Conservation (phyloP, 2,888 invertebrate genomes). For the Eucera pruinosa region DNA sequence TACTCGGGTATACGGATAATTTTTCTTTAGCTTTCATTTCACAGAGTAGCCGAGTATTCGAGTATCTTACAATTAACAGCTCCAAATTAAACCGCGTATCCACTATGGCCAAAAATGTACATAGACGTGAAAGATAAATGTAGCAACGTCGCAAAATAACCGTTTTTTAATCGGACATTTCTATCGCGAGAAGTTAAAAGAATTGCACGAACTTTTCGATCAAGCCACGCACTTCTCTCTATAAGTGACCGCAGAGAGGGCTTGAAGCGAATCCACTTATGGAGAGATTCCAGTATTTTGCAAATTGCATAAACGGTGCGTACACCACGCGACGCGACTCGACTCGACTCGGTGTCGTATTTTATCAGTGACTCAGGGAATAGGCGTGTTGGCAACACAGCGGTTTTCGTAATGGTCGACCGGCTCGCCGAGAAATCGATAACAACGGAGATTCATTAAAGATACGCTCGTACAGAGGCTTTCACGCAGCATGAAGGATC, state of each 20-base stretch:
- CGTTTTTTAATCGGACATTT: too few species aligned
- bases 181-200: background rate
- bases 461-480: constrained; percentile 52
- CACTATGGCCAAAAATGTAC: too few species aligned
- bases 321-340: constrained; percentile 8
- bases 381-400: constrained; percentile 2
- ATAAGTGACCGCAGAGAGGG: too few species aligned
- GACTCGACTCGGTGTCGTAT: constrained; percentile 15
- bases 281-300: background rate
- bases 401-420: constrained; percentile 34
- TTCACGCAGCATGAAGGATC: constrained; percentile 59
- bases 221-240: too few species aligned
- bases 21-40: too few species aligned
- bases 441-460: constrained; percentile 66
- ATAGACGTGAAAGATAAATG: too few species aligned
- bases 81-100: too few species aligned
- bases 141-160: too few species aligned
- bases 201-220: too few species aligned
- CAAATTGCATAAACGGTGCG: constrained; percentile 23
- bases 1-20: too few species aligned
- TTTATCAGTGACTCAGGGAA: constrained; percentile 11
- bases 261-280: background rate
- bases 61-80: too few species aligned
- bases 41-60: too few species aligned
- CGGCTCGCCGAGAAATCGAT: constrained; percentile 55